phyloP scores from a whole-genome alignment of 2,113 vertebrate genomes.

The Haemorhous mexicanus region DNA sequence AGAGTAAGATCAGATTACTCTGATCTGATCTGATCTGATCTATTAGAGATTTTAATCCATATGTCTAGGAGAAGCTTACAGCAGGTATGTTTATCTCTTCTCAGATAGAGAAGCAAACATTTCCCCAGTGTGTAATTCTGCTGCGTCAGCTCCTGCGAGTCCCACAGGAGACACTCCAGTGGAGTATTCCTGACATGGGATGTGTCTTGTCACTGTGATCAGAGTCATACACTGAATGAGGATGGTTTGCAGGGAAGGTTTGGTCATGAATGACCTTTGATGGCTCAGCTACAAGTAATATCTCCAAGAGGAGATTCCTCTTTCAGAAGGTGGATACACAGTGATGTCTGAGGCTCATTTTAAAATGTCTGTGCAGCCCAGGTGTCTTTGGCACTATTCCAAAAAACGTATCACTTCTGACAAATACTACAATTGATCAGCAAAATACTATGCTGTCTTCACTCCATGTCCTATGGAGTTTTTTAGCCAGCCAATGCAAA shows the following conservation, averaged over 20 bases:
- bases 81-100: not conserved
- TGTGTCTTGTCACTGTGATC: not conserved
- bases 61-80: not conserved
- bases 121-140: not conserved
- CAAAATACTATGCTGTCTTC: not conserved
- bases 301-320: not conserved
- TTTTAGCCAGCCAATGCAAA: not conserved
- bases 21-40: not conserved
- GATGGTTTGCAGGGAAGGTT: not conserved
- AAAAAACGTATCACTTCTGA: not conserved
- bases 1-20: not conserved
- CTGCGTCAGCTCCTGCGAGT: not conserved
- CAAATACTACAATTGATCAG: not conserved
- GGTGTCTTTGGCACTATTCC: not conserved
- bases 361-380: not conserved
- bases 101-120: not conserved
- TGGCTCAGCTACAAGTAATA: not conserved
- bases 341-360: not conserved
- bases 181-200: rapidly evolving
- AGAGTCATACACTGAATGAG: not conserved
- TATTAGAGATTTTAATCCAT: not conserved
- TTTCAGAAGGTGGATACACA: not conserved
- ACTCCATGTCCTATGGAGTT: not conserved
- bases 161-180: not conserved
- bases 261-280: not conserved